Base-by-base conservation (phyloP, 2,797 vertebrate genomes). In the Holocentrus rufus region DNA sequence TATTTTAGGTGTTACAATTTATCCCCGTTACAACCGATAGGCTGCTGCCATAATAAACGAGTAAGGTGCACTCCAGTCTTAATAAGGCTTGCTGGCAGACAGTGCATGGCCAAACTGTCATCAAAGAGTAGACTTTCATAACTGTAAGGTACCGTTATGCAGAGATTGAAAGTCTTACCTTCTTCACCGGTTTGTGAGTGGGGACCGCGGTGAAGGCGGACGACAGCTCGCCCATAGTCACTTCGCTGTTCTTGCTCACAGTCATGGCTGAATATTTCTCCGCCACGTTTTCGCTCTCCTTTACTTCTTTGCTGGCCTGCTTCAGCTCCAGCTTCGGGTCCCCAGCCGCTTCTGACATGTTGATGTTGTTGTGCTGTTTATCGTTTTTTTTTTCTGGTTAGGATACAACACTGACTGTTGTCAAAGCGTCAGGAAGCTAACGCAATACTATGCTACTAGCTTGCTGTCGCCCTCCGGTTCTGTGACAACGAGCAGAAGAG, bases 221-320 rank as follows among this genome's bases (percentile, higher is more conserved):
- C 67, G 91, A 85, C 87, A 93, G 85, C 42, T 93, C 92, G 72
- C 88, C 91, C 90, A 91, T 86, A 86, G 69, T 90, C 85, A 91
- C 80, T 10, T 93, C 92, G 77, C 89, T 92, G 39, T 91, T 92
- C 84, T 90, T 93, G 85, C 91, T 91, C 13, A 92, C 92, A 7
- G 91, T 93, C 92, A 93, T 92, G 22, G 91, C 92, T 23, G 93
- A 93, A 57, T 92, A 93, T 81, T 93, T 93, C 23, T 94, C 93
- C 79, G 93, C 93, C 2, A 92, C 93, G 72, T 94, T 94, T 60
- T 94, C 93, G 76, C 92, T 93, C 82, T 94, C 93, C 58, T 94
- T 94, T 69, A 84, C 93, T 72, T 93, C 92, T 69, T 94, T 94
- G 80, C 93, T 94, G 39, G 92, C 93, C 84, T 94, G 93, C 39